Conservation (phyloP, 2,113 vertebrate genomes). For the Tor tambroides region DNA sequence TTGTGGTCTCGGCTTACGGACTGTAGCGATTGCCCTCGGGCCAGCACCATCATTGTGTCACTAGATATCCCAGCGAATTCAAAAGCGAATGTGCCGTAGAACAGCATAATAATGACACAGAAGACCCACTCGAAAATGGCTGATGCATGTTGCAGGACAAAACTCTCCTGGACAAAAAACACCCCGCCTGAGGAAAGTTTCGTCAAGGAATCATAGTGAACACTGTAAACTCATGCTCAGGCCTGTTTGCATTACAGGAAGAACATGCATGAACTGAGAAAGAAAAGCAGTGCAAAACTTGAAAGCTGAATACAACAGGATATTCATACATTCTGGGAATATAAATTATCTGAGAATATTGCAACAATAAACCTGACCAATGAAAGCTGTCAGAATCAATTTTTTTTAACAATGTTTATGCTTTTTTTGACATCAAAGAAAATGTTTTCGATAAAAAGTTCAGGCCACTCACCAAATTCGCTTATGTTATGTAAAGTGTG, state of each 20-base stretch:
- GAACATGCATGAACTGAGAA: background rate
- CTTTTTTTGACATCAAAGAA: background rate
- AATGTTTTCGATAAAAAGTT: background rate
- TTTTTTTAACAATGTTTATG: background rate
- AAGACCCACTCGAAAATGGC: constrained; percentile 90
- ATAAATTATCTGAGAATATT: background rate
- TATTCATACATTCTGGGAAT: no score
- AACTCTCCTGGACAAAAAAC: constrained; percentile 87
- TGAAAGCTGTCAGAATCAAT: background rate
- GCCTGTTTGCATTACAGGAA: background rate
- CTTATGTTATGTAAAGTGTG: background rate
- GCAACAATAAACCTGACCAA: background rate
- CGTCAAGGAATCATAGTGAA: constrained; percentile 78
- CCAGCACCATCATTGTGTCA: constrained; percentile 84
- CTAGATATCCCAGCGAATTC: constrained; percentile 82
- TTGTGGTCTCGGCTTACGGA: constrained; percentile 70
- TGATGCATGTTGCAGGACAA: constrained; percentile 81
- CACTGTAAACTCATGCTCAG: constrained; percentile 56
- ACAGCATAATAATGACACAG: constrained; percentile 85
- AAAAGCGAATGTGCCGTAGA: constrained; percentile 86
- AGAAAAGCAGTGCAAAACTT: background rate
- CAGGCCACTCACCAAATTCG: background rate
- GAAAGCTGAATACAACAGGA: background rate
- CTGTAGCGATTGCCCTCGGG: constrained; percentile 58
- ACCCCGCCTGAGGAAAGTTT: constrained; percentile 76